Conservation (phyloP, 1,140 invertebrate genomes). For the Calephelis virginiensis region DNA sequence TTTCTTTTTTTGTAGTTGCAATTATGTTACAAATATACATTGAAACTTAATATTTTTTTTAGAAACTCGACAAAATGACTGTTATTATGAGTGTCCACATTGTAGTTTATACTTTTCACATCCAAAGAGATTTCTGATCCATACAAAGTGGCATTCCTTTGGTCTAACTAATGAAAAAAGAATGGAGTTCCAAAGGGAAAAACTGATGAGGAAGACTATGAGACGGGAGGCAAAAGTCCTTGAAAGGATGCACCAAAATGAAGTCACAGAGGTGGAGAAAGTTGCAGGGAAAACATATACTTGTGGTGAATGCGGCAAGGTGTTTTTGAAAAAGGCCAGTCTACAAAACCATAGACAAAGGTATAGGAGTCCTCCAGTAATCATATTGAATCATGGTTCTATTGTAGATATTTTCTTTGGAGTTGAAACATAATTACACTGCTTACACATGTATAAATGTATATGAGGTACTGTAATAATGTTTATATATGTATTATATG, state of each 20-base stretch:
- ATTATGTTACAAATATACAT: too few species aligned
- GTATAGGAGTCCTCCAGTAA: slow-evolving; percentile 28
- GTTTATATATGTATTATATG: too few species aligned
- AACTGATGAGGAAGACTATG: slow-evolving; percentile 41
- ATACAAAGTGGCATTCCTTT: slow-evolving; percentile 67
- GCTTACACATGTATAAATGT: too few species aligned
- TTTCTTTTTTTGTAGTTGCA: too few species aligned
- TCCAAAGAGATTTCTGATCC: slow-evolving; percentile 65
- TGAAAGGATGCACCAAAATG: slow-evolving; percentile 42
- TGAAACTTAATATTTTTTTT: slow-evolving; percentile 19
- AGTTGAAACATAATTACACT: too few species aligned
- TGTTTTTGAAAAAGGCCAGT: slow-evolving; percentile 45
- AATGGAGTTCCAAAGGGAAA: slow-evolving; percentile 44
- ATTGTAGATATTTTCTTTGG: too few species aligned
- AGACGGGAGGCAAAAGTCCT: slow-evolving; percentile 44
- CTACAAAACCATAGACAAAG: slow-evolving; percentile 59
- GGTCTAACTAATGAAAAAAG: slow-evolving; percentile 51
- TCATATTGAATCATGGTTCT: too few species aligned
- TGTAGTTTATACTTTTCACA: slow-evolving; percentile 56
- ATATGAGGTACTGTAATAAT: too few species aligned
- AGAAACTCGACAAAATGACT: slow-evolving; percentile 30
- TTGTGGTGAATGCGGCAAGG: slow-evolving; percentile 60
- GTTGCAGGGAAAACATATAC: slow-evolving; percentile 36
- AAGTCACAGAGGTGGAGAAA: slow-evolving; percentile 39
- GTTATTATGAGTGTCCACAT: slow-evolving; percentile 54